Percentiles rank a stretch among this genome's conserved stretches.
phyloP scores from a whole-genome alignment of 2,113 vertebrate genomes.

The Antennarius striatus region DNA sequence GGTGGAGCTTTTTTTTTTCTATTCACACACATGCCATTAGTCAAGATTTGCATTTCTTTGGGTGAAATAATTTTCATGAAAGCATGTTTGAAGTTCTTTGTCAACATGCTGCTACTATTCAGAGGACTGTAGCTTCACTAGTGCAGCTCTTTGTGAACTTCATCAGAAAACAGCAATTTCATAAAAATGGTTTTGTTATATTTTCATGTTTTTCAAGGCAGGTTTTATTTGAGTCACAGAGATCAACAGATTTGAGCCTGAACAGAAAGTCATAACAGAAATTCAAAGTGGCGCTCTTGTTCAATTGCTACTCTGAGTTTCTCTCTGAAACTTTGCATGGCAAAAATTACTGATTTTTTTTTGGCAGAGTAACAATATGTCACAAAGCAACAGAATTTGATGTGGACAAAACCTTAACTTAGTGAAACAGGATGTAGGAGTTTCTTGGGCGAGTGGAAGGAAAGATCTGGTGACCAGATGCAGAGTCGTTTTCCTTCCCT shows the following conservation, averaged over 20 bases:
- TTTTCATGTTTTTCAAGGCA: conserved; percentile 8
- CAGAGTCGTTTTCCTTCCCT: conserved; percentile 60
- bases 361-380: conserved; percentile 62
- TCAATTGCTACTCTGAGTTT: conserved; percentile 43
- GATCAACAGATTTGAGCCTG: conserved; percentile 4
- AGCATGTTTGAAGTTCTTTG: conserved; percentile 64
- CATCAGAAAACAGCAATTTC: conserved; percentile 29
- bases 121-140: conserved; percentile 26
- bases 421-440: conserved; percentile 64
- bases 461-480: conserved; percentile 81
- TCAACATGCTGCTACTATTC: conserved; percentile 50
- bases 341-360: conserved; percentile 68
- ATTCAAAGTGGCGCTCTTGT: conserved; percentile 11
- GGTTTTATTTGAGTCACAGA: conserved; percentile 25
- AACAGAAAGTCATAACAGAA: conserved; percentile 31
- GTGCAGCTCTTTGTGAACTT: conserved; percentile 37
- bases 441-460: conserved; percentile 66
- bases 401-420: conserved; percentile 56
- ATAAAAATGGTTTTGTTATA: conserved; percentile 31
- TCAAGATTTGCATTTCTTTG: conserved; percentile 77
- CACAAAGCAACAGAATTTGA: conserved; percentile 43
- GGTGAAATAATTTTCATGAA: conserved; percentile 64
- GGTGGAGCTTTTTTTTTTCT: conserved; percentile 60
- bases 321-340: conserved; percentile 54
- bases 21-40: conserved; percentile 73